Evolutionary conservation across 2,888 invertebrate genomes (phyloP).

Genomic region (Drosophila monieri): DNA sequence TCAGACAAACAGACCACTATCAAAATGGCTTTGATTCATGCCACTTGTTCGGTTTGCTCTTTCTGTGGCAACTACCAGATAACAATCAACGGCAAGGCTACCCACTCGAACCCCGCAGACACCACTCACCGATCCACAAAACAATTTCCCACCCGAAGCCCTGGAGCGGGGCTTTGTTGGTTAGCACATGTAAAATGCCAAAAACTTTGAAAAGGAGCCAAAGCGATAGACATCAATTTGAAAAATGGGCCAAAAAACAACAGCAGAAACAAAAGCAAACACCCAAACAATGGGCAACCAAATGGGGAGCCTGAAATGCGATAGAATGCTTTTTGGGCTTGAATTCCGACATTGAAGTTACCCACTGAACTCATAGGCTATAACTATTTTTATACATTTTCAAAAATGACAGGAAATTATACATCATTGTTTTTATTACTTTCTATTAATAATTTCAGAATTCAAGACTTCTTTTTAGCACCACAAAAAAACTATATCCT

Average conservation of each 20-base stretch:
- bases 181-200: slow-evolving; percentile 76
- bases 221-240: slow-evolving; percentile 71
- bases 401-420: not conserved
- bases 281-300: slow-evolving; percentile 48
- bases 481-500: not conserved
- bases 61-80: slow-evolving; percentile 33
- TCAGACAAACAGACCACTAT: slow-evolving; percentile 31
- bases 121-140: slow-evolving; percentile 21
- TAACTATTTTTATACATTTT: not conserved
- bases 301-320: slow-evolving; percentile 13
- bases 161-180: slow-evolving; percentile 39
- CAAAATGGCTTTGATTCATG: slow-evolving; percentile 37
- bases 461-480: not conserved
- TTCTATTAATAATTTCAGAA: too few species aligned
- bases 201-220: slow-evolving; percentile 69
- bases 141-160: slow-evolving; percentile 21
- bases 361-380: not conserved
- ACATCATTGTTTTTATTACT: too few species aligned
- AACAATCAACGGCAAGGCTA: slow-evolving; percentile 32
- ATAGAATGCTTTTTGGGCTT: not conserved
- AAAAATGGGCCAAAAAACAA: slow-evolving; percentile 57
- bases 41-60: slow-evolving; percentile 41
- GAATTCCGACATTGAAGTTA: slow-evolving; percentile 2
- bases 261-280: slow-evolving; percentile 22
- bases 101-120: slow-evolving; percentile 31